Percentiles rank a stretch among this genome's conserved stretches.
Conservation (phyloP, 2,888 invertebrate species). For the Anthophora plumipes region DNA sequence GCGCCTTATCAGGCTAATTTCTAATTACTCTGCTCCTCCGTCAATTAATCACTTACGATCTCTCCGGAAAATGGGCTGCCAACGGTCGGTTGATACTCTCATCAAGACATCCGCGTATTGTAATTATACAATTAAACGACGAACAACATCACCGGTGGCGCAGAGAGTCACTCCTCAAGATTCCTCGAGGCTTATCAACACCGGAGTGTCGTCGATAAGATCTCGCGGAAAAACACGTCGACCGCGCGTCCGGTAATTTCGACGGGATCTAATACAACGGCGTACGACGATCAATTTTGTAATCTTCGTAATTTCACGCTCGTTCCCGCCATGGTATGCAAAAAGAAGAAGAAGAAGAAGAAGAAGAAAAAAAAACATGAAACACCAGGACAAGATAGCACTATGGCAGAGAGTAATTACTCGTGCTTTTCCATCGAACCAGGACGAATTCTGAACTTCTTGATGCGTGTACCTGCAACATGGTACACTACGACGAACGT, state of each 20-base stretch:
- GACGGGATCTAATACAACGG: neutral
- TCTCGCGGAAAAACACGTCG: constrained; percentile 51
- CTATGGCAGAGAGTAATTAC: neutral
- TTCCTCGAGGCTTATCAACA: constrained; percentile 27
- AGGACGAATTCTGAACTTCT: too few species aligned
- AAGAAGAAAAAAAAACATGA: too few species aligned
- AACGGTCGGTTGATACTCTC: constrained; percentile 31
- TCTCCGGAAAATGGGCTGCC: constrained; percentile 16
- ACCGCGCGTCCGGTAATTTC: constrained; percentile 29
- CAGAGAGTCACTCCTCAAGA: neutral
- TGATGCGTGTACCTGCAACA: neutral
- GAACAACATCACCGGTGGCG: neutral
- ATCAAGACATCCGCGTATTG: constrained; percentile 26
- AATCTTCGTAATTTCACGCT: constrained; percentile 30
- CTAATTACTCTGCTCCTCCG: constrained; percentile 37
- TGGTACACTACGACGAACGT: constrained; percentile 13
- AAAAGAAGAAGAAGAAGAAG: too few species aligned
- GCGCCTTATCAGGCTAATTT: constrained; percentile 43
- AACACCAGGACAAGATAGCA: neutral
- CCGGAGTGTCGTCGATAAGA: neutral
- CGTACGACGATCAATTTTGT: constrained; percentile 20
- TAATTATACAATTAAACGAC: constrained; percentile 56
- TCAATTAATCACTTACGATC: constrained; percentile 49
- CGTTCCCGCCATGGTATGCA: constrained; percentile 5
- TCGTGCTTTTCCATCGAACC: constrained; percentile 7